Evolutionary conservation across 2,797 vertebrate genomes (phyloP).

Genomic region (Coendou prehensilis): DNA sequence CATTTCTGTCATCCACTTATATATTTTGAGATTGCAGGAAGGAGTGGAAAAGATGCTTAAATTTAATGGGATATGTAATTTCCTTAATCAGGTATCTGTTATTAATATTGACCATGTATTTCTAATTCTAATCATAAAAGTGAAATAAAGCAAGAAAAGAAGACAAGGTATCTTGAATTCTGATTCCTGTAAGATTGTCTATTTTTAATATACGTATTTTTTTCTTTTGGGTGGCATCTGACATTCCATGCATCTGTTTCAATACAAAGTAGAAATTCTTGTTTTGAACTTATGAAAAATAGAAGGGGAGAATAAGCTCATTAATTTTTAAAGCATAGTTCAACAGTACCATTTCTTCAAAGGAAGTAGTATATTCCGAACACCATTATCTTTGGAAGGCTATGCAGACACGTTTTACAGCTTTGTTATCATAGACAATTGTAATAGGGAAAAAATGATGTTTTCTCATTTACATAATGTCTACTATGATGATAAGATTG

Average conservation of each 20-base stretch:
- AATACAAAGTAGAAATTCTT: neutral
- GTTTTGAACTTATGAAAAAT: neutral
- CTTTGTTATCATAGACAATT: neutral
- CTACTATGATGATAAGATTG: neutral
- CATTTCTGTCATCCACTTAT: neutral
- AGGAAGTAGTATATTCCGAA: neutral
- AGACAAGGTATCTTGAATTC: neutral
- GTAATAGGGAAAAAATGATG: neutral
- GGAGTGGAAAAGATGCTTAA: neutral
- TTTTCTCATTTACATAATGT: conserved; percentile 27
- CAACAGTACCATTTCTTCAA: neutral
- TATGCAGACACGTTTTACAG: neutral
- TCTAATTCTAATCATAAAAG: neutral
- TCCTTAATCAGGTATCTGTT: neutral
- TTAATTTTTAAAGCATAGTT: neutral
- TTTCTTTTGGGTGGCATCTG: neutral
- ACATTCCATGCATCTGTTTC: neutral
- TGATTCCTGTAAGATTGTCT: neutral
- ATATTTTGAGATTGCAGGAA: neutral
- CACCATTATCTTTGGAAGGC: neutral
- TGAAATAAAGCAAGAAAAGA: neutral
- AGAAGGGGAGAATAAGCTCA: neutral
- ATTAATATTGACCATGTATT: neutral
- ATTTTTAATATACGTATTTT: neutral
- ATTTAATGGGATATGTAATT: neutral